phyloP scores from a whole-genome alignment of 2,113 vertebrate species.

The Zeus faber region DNA sequence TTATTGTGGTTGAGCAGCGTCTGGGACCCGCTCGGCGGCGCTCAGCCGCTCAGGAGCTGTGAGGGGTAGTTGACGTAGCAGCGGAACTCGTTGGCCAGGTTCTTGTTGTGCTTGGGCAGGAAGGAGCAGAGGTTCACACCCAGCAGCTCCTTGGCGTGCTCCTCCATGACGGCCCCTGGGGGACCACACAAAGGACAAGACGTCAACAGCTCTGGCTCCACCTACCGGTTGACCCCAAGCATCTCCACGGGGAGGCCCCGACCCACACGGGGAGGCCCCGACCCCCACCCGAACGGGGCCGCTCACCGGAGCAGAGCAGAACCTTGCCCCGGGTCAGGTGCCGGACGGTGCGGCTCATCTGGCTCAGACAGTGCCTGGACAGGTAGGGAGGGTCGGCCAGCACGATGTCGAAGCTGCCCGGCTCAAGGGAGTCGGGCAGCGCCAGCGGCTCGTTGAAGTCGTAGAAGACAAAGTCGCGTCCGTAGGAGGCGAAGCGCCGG shows the following conservation, averaged over 20 bases:
- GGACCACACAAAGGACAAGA: background rate
- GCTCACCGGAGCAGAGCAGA: constrained; percentile 91
- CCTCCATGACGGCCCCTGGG: constrained; percentile 88
- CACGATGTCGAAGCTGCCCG: constrained; percentile 88
- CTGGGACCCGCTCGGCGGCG: background rate
- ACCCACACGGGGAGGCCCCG: too few species aligned
- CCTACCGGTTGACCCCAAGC: background rate
- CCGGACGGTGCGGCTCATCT: constrained; percentile 83
- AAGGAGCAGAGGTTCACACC: constrained; percentile 84
- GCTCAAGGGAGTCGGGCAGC: constrained; percentile 61
- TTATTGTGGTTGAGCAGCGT: too few species aligned
- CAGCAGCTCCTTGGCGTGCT: constrained; percentile 77
- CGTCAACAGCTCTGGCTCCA: background rate
- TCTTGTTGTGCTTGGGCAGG: constrained; percentile 84
- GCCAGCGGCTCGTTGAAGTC: constrained; percentile 88
- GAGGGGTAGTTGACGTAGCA: constrained; percentile 90
- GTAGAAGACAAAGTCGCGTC: constrained; percentile 91
- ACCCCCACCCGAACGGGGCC: background rate
- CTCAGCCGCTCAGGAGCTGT: constrained; percentile 66
- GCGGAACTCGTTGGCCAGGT: constrained; percentile 91
- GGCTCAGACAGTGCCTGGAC: constrained; percentile 89
- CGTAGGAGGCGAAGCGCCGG: constrained; percentile 84
- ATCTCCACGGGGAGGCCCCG: background rate
- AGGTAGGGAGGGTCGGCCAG: constrained; percentile 93
- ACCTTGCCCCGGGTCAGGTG: constrained; percentile 87